phyloP scores from a whole-genome alignment of 2,113 vertebrate genomes.

The Pteruthius melanotis region DNA sequence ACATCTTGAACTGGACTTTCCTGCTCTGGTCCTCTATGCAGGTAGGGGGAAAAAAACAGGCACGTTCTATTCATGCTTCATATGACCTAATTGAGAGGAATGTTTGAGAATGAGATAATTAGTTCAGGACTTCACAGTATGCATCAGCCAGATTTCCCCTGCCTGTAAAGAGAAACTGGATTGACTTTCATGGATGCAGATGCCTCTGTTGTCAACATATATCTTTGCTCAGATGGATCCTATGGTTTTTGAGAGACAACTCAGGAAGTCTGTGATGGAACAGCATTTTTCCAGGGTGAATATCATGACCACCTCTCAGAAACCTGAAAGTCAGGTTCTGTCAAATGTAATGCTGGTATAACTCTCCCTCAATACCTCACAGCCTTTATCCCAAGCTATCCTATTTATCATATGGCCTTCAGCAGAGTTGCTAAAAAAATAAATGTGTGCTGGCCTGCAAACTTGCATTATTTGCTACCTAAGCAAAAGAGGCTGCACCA shows the following conservation, averaged over 20 bases:
- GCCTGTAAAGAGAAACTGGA: background rate
- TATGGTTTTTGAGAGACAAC: background rate
- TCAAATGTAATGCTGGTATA: background rate
- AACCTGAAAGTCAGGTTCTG: background rate
- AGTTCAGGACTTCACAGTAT: background rate
- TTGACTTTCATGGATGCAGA: background rate
- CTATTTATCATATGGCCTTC: background rate
- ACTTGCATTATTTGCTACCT: background rate
- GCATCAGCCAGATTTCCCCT: background rate
- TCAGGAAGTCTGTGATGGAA: accelerated
- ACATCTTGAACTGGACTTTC: background rate
- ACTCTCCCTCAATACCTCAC: background rate
- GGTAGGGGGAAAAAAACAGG: background rate
- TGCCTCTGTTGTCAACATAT: background rate
- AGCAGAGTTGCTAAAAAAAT: background rate
- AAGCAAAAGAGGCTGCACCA: background rate
- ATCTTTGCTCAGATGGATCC: background rate
- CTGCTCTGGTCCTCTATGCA: background rate
- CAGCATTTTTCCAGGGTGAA: background rate
- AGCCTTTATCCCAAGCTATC: background rate
- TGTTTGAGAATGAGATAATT: background rate
- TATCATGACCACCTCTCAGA: background rate
- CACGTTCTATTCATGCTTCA: background rate
- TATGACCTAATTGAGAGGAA: background rate
- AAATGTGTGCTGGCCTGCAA: background rate